Evolutionary conservation across 2,888 invertebrate species (phyloP), one percentile per base, ranked within the genome.

Genomic region (Zhuqinia jingwanae): DNA sequence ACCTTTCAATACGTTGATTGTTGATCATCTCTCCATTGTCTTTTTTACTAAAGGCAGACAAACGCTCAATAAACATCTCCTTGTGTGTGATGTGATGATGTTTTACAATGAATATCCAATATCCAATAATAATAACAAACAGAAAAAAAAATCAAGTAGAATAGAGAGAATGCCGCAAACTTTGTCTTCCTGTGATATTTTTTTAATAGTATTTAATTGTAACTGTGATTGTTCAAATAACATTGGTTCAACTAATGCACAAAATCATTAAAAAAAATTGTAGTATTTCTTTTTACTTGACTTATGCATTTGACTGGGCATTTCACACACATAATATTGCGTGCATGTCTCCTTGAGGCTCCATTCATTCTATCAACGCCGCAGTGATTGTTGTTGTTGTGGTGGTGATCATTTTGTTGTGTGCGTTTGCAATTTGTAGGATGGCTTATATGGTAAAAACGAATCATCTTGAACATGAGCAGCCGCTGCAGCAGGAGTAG

Each of bases 401-500:
- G n/a, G n/a, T n/a, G n/a, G n/a, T n/a, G n/a, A n/a, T n/a, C n/a
- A n/a, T n/a, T n/a, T n/a, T n/a, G n/a, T 0, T 53, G 13, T 75
- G 56, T 56, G n/a, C 45, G 25, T 22, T 76, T 60, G 77, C 60
- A 77, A 77, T 77, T 77, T 77, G 77, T 60, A 77, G 77, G 20
- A 25, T 3, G 60, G 45, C 77, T 42, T 77, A 77, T 77, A 77
- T 60, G 77, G 77, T 60, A 58, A 77, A 36, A 77, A 58, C 6
- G 20, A 77, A 77, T 76, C 53, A 73, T 58, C 58, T 2, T 20
- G 20, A 13, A 11, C 10, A 30, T 53, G 36, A 76, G 11, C 76
- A 25, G 36, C 17, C 13, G n/a, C 45, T 36, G 45, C 22, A 60
- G 27, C 53, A 65, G 17, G 47, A n/a, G 30, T 27, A 17, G 22